Evolutionary conservation across 2,113 vertebrate genomes (phyloP).

Genomic region (Sapajus apella): DNA sequence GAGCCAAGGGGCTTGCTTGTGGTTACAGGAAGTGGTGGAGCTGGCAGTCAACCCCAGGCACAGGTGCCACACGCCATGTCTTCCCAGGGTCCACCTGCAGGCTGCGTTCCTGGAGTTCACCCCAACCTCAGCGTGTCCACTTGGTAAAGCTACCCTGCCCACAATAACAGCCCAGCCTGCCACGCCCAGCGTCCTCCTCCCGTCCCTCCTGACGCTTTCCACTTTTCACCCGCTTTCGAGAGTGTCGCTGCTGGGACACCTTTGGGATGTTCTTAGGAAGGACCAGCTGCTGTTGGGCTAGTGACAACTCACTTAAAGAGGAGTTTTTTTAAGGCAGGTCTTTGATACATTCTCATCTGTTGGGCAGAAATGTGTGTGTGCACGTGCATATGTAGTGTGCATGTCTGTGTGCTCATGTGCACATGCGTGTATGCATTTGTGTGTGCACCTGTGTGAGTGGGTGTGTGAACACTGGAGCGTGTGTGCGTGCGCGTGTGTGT

Average conservation of each 20-base stretch:
- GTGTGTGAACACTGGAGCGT: neutral
- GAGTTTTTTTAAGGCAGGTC: neutral
- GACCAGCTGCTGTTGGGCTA: too few relatives aligned
- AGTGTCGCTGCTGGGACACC: neutral
- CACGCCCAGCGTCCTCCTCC: neutral
- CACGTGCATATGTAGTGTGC: neutral
- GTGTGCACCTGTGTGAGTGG: neutral
- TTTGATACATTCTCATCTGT: neutral
- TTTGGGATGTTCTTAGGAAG: neutral
- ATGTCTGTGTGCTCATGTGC: too few relatives aligned
- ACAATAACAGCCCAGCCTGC: rapidly evolving
- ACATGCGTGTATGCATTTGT: too few relatives aligned
- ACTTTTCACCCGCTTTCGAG: neutral
- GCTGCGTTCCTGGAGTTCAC: neutral
- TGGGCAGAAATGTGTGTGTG: neutral
- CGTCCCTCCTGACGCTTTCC: neutral
- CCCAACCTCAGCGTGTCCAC: neutral
- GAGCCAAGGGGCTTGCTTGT: neutral
- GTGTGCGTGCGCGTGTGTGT: rapidly evolving
- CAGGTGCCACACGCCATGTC: too few relatives aligned
- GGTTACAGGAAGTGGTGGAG: neutral
- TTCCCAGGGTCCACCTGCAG: neutral
- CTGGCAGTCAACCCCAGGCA: too few relatives aligned
- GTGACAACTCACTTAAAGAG: neutral
- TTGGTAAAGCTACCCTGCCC: neutral